Conservation (phyloP, 2,888 invertebrate genomes). For the Pantelozetes paolii region DNA sequence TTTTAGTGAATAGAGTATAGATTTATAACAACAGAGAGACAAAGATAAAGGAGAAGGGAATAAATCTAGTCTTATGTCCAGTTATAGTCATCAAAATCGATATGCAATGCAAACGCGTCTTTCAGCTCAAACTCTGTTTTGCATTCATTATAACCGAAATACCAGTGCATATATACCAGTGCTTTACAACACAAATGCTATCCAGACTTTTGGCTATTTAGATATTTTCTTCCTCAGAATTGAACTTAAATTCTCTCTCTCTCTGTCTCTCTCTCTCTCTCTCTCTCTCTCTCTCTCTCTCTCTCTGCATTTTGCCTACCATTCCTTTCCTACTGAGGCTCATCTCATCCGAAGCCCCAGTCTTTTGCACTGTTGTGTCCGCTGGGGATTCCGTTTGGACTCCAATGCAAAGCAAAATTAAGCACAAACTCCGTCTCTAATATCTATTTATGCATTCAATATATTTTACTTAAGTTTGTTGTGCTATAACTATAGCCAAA, state of each 20-base stretch:
- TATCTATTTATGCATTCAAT: constrained; percentile 38
- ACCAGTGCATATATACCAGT: not conserved
- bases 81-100: constrained; percentile 7
- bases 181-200: not conserved
- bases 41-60: constrained; percentile 1
- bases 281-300: constrained; percentile 12
- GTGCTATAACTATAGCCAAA: not conserved
- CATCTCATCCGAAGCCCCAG: constrained; percentile 14
- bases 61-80: constrained; percentile 18
- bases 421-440: constrained; percentile 14
- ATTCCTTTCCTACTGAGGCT: not conserved
- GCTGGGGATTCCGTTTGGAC: constrained; percentile 4
- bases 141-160: constrained; percentile 28
- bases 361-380: constrained; percentile 28
- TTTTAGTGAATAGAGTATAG: not conserved
- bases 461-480: constrained; percentile 34
- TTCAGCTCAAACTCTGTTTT: not conserved
- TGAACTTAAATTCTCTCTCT: constrained; percentile 24
- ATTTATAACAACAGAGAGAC: not conserved
- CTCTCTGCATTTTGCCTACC: not conserved
- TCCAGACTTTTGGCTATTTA: constrained; percentile 21
- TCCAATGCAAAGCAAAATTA: constrained; percentile 33
- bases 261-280: not conserved
- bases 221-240: not conserved
- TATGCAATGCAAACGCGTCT: not conserved